These are phyloP conservation scores for Spinus pinus DNA, from an alignment of 2,797 vertebrate genomes.

Conservation along the genomic window DNA sequence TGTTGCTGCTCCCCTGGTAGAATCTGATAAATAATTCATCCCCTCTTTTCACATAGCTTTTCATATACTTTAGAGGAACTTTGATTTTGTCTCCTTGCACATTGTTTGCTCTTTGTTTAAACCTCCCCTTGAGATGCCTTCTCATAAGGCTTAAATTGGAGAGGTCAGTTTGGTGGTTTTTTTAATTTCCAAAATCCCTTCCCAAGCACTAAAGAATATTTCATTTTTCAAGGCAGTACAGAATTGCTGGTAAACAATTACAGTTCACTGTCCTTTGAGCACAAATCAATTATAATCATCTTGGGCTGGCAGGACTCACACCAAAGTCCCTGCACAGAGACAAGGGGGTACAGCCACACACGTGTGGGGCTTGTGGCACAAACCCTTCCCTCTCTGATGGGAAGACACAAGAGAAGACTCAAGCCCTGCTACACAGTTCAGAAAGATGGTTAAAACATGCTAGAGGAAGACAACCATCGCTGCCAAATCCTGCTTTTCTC, in stretches of 20 bases:
- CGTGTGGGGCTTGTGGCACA: background rate
- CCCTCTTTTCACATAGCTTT: background rate
- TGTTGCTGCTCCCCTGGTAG: slow-evolving; percentile 1
- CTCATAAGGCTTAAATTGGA: background rate
- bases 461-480: background rate
- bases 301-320: background rate
- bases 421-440: accelerated
- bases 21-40: slow-evolving; percentile 42
- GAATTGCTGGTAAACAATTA: background rate
- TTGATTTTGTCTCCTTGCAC: background rate
- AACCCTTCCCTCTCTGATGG: background rate
- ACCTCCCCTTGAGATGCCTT: background rate
- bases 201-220: background rate
- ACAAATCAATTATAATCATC: background rate
- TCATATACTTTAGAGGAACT: background rate
- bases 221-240: background rate
- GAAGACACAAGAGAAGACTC: background rate
- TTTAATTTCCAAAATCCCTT: background rate
- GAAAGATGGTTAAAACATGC: background rate
- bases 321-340: background rate
- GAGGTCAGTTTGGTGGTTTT: background rate
- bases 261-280: background rate
- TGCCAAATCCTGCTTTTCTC: background rate
- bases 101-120: slow-evolving; percentile 8
- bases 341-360: background rate